These are phyloP conservation scores for Petroica traversi DNA, from an alignment of 2,113 vertebrate species.

Conservation along the genomic window DNA sequence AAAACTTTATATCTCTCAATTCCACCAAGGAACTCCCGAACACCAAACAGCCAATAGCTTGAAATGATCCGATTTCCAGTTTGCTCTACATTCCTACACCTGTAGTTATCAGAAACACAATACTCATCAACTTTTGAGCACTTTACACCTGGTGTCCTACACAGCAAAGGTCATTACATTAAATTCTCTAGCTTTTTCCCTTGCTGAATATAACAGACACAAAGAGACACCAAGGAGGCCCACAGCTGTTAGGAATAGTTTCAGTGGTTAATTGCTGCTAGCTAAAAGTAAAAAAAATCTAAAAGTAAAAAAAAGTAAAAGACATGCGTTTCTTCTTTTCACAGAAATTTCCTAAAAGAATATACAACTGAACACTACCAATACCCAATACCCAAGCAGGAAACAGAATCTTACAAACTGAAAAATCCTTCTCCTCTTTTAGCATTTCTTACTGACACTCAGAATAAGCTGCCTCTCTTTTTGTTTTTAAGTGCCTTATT, in stretches of 20 bases:
- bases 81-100: not conserved
- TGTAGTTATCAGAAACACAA: not conserved
- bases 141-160: not conserved
- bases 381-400: not conserved
- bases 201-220: not conserved
- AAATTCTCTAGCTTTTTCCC: not conserved
- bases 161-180: not conserved
- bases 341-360: not conserved
- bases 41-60: not conserved
- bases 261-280: not conserved
- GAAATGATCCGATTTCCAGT: not conserved
- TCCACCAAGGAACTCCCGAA: not conserved
- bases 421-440: not conserved
- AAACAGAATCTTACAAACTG: rapidly evolving
- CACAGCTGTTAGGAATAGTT: not conserved
- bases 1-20: not conserved
- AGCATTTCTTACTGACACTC: not conserved
- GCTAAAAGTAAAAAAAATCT: too few relatives aligned
- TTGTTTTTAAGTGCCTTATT: not conserved
- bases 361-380: not conserved
- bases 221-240: not conserved
- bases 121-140: not conserved
- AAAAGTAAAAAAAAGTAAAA: not conserved
- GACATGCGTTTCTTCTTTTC: not conserved
- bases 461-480: not conserved